Base-by-base conservation (phyloP, 2,113 vertebrate genomes). In the Vulpes ferrilata region DNA sequence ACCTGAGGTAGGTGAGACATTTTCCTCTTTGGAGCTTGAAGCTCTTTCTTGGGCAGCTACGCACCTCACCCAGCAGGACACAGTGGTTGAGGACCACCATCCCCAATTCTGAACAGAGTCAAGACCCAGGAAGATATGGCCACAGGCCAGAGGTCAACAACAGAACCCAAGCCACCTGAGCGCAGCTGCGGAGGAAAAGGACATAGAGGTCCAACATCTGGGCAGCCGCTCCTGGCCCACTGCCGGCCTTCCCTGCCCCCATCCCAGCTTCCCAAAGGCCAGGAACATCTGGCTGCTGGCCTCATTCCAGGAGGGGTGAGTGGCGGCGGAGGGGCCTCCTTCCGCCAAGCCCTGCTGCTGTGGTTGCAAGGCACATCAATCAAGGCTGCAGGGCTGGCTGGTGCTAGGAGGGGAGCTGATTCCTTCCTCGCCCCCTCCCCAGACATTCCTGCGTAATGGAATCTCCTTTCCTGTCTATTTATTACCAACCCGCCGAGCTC, bases 251-350 rank as follows among this genome's bases (percentile, higher is more conserved):
- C 97, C 94, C 96, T 76, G 30, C 97, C 97, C 96, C 98, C 97
- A 85, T 48, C 19, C 38, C 5, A 23, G 48, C 22, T 94, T 94
- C 88, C 94, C 69, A 69, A 88, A 95, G 94, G 62, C 97, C 73
- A 25, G 80, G 95, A 98, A 98, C 98, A 98, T 98, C 98, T 98
- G 97, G 97, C 95, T 96, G 95, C 96, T 98, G 98, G 98, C 97
- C 95, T 84, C 1, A 43, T 64, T 98, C 96, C 98, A 98, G 96
- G 92, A 98, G 90, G 97, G 96, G 96, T 78, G 93, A 97, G 93
- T 78, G 74, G 43, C 11, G 74, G 93, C 2, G 19, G 90, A 89
- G 93, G 96, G 96, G 96, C 97, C 97, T 93, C 97, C 95, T 98
- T 96, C 97, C 90, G 64, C 94, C 96, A 90, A 90, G 85, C 94